Conservation (phyloP, 2,888 invertebrate species). For the Hartigia nigra region DNA sequence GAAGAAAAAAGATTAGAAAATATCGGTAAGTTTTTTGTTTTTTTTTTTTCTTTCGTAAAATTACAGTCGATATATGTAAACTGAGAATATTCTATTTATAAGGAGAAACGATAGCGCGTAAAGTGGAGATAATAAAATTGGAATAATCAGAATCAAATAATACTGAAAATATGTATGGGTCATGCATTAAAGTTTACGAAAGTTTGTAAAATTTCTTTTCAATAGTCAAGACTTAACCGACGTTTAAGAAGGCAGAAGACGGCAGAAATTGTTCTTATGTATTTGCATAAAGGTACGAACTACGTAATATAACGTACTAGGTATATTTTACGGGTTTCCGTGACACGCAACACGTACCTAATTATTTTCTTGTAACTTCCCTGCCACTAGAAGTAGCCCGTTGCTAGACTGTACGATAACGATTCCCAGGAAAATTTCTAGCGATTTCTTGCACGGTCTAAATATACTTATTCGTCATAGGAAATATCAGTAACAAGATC, state of each 20-base stretch:
- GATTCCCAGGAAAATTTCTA: slow-evolving; percentile 19
- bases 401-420: slow-evolving; percentile 23
- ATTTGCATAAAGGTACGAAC: not conserved
- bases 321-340: slow-evolving; percentile 19
- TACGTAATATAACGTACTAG: slow-evolving; percentile 4
- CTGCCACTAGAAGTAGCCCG: slow-evolving; percentile 6
- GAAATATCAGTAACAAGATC: slow-evolving; percentile 5
- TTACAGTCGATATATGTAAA: not conserved
- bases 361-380: slow-evolving; percentile 54
- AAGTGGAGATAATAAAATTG: not conserved
- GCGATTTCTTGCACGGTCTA: slow-evolving; percentile 32
- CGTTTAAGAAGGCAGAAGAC: not conserved
- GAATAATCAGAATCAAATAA: not conserved
- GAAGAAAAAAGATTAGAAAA: not conserved
- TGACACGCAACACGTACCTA: slow-evolving; percentile 57
- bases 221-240: not conserved
- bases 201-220: not conserved
- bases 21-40: not conserved
- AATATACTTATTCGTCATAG: slow-evolving; percentile 33
- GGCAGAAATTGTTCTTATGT: not conserved
- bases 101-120: not conserved
- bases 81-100: not conserved
- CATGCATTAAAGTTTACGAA: not conserved
- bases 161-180: not conserved
- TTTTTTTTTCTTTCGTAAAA: too few relatives aligned